Evolutionary conservation across 2,888 invertebrate species (phyloP).

Genomic region (Coelopa pilipes): DNA sequence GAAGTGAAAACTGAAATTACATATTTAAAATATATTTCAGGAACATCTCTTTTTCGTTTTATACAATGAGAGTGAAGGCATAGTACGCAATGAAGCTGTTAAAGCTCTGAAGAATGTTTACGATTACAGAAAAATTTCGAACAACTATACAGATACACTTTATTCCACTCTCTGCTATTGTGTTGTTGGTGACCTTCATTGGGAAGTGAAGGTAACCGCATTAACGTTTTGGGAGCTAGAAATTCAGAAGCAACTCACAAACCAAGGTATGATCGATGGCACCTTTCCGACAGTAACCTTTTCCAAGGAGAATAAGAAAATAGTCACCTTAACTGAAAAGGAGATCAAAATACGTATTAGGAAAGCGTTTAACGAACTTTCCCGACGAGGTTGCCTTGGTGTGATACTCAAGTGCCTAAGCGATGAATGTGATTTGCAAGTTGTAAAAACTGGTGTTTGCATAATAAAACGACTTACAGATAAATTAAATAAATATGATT

Average conservation of each 20-base stretch:
- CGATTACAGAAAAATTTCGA: conserved; percentile 72
- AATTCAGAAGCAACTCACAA: conserved; percentile 73
- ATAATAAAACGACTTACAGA: conserved; percentile 68
- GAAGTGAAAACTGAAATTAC: neutral
- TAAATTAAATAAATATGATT: conserved; percentile 71
- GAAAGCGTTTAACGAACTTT: conserved; percentile 76
- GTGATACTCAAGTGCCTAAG: conserved; percentile 75
- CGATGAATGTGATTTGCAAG: conserved; percentile 78
- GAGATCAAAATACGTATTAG: conserved; percentile 72
- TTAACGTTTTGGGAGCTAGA: conserved; percentile 79
- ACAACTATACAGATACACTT: conserved; percentile 69
- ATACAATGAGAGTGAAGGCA: conserved; percentile 78
- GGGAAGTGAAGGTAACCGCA: conserved; percentile 83
- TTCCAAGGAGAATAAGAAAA: conserved; percentile 81
- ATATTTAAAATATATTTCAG: conserved; percentile 59
- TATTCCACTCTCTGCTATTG: conserved; percentile 75
- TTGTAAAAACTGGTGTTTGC: conserved; percentile 72
- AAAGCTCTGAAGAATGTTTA: conserved; percentile 75
- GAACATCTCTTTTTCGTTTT: conserved; percentile 70
- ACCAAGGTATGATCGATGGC: conserved; percentile 88
- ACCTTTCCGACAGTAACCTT: conserved; percentile 82
- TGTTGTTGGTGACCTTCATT: conserved; percentile 78
- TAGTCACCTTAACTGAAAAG: conserved; percentile 75
- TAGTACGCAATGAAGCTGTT: conserved; percentile 80
- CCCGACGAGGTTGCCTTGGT: conserved; percentile 76